Evolutionary conservation across 1,140 invertebrate genomes (phyloP).

Genomic region (Habropoda laboriosa): DNA sequence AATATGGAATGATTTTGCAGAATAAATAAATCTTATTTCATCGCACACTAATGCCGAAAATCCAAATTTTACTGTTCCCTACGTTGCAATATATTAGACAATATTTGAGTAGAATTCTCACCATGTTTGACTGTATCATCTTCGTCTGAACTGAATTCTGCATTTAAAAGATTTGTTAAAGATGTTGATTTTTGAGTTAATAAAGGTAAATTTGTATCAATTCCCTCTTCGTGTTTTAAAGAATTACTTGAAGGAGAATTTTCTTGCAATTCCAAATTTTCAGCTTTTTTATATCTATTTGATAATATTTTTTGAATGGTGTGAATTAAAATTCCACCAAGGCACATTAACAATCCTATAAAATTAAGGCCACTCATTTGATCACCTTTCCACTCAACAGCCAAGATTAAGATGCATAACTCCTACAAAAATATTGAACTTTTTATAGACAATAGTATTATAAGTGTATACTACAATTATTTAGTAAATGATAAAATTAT

Average conservation of each 20-base stretch:
- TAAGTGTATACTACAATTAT: neutral
- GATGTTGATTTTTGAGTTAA: conserved; percentile 77
- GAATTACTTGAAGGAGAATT: conserved; percentile 70
- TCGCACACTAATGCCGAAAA: neutral
- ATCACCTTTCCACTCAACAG: conserved; percentile 93
- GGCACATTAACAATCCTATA: conserved; percentile 92
- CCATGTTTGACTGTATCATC: conserved; percentile 71
- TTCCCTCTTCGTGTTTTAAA: conserved; percentile 70
- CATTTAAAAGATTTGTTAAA: conserved; percentile 78
- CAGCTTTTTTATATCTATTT: conserved; percentile 67
- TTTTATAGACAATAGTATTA: neutral
- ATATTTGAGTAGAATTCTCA: conserved; percentile 77
- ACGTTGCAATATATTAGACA: conserved; percentile 79
- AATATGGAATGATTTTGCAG: neutral
- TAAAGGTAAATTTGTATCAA: conserved; percentile 74
- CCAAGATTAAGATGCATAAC: conserved; percentile 93
- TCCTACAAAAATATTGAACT: conserved; percentile 84
- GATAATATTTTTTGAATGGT: conserved; percentile 88
- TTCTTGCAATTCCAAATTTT: conserved; percentile 75
- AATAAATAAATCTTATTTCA: conserved; percentile 29
- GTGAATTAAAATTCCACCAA: conserved; percentile 94
- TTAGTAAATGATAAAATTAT: neutral
- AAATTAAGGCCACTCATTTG: conserved; percentile 91
- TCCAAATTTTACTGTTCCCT: conserved; percentile 71
- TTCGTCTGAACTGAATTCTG: conserved; percentile 78